Conservation (phyloP, 2,797 vertebrate species). For the Sibirionetta formosa region DNA sequence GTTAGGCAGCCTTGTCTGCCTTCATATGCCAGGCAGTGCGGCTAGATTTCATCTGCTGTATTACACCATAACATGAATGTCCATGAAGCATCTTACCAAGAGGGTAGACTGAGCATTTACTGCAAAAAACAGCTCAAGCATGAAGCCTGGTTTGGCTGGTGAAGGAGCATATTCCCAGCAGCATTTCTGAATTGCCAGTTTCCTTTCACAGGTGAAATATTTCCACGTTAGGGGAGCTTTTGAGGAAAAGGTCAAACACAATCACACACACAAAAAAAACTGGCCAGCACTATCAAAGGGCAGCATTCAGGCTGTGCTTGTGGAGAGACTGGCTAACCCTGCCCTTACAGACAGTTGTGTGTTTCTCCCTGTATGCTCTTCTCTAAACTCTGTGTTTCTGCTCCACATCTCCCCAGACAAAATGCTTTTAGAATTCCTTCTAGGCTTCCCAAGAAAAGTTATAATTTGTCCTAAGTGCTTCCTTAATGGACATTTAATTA, state of each 20-base stretch:
- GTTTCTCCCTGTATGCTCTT: background rate
- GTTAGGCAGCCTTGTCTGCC: background rate
- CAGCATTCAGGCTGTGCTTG: background rate
- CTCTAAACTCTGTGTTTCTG: background rate
- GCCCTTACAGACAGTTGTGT: fast-evolving
- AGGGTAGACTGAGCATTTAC: background rate
- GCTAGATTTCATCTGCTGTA: background rate
- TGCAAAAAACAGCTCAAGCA: background rate
- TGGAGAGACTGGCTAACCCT: background rate
- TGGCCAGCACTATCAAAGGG: background rate
- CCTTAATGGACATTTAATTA: constrained; percentile 25
- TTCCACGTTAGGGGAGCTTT: background rate
- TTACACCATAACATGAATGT: background rate
- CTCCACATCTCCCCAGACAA: background rate
- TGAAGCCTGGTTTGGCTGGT: background rate
- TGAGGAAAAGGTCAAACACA: background rate
- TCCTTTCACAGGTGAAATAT: background rate
- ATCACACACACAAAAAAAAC: background rate
- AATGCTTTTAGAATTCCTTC: background rate
- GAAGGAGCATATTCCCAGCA: fast-evolving
- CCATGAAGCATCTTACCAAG: fast-evolving
- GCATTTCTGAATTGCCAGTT: background rate
- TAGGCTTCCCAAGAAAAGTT: background rate
- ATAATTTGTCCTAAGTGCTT: constrained; percentile 8
- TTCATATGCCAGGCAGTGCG: background rate